Conservation (phyloP, 2,797 vertebrate genomes). For the Chloroceryle amazona region DNA sequence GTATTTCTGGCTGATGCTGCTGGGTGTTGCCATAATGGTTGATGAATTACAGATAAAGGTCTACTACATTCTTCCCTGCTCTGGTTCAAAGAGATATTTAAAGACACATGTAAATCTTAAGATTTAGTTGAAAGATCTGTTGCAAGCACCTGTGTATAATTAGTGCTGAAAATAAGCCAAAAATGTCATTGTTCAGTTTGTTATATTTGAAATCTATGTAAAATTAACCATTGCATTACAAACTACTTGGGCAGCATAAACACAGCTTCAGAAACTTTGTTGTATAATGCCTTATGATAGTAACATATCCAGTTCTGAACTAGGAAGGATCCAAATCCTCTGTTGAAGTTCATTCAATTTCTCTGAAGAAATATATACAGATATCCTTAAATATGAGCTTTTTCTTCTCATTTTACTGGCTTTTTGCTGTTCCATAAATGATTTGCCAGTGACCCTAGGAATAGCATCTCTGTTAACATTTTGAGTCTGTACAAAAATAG, state of each 20-base stretch:
- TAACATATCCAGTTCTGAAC: neutral
- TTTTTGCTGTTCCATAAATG: neutral
- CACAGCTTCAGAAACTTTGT: neutral
- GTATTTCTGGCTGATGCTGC: neutral
- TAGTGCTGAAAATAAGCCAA: neutral
- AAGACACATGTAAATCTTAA: neutral
- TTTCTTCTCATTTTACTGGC: neutral
- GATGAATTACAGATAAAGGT: neutral
- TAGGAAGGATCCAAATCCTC: neutral
- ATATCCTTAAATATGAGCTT: neutral
- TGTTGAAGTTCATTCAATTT: neutral
- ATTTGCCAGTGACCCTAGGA: neutral
- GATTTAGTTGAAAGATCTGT: neutral
- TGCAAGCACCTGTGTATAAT: neutral
- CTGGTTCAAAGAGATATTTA: neutral
- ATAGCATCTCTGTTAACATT: neutral
- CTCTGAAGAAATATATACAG: neutral
- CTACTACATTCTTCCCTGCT: neutral
- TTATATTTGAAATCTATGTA: neutral
- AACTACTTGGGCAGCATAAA: neutral
- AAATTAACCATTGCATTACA: neutral
- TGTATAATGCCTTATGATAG: neutral
- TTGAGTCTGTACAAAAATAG: neutral
- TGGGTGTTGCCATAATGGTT: neutral
- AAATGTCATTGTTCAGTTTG: neutral